Evolutionary conservation across 2,113 vertebrate species (phyloP), one percentile per base, ranked within the genome.

Genomic region (Noturus placidus): DNA sequence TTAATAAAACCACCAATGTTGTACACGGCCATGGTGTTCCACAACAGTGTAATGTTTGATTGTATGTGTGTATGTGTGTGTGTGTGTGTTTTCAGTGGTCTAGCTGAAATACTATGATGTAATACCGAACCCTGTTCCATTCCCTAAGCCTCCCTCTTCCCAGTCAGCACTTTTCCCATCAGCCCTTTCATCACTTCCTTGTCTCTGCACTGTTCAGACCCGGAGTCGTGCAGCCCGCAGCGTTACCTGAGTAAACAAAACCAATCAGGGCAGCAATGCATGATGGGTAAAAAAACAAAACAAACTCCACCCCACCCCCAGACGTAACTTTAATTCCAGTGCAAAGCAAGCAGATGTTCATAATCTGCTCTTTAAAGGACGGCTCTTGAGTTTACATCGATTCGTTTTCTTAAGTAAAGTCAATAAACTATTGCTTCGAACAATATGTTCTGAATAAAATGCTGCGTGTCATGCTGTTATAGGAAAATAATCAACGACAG

Each of bases 171-270:
- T 93, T 93, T 83, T 91, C 91, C 76, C 87, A 79, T 86, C 89
- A 84, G 84, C 90, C 80, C 61, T 80, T 90, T 76, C 85, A 82
- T 87, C 82, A 84, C 59, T 84, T 82, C 87, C 57, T 67, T 84
- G 86, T 78, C 59, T 52, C 86, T 70, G 74, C 61, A 74, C 67
- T 63, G 33, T 87, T 87, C 76, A 82, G 33, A 85, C 78, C 87
- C 87, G 56, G 52, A 69, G 69, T 59, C 84, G 86, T 91, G 92
- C 82, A 85, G 85, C 84, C 89, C n/a, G 83, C 65, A 91, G 92
- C 91, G 94, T 94, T 92, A 91, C 91, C 89, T 89, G 89, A 93
- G 86, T 90, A 91, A 93, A 92, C 92, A 92, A 91, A 52, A 10
- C 70, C 30, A 82, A 88, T 90, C 83, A 87, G 88, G 78, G 84